Evolutionary conservation across 2,888 invertebrate genomes (phyloP).

Genomic region (Drosophila dives): DNA sequence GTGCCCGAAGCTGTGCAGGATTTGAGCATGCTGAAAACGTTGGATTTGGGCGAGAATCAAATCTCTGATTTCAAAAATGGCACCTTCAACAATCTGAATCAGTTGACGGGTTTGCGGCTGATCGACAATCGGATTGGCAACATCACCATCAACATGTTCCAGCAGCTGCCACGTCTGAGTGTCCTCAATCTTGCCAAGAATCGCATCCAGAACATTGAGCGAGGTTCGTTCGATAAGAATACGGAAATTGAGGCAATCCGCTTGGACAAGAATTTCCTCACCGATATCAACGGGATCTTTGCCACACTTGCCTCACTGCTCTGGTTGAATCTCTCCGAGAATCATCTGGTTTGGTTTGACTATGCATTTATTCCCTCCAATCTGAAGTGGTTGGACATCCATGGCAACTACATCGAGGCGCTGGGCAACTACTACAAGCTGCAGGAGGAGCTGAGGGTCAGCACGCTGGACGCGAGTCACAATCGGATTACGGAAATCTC

Average conservation of each 20-base stretch:
- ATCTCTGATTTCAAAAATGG: conserved; percentile 93
- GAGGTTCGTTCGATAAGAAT: conserved; percentile 93
- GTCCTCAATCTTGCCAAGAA: conserved; percentile 95
- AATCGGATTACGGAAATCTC: conserved; percentile 93
- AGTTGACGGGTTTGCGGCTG: conserved; percentile 93
- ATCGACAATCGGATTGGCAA: conserved; percentile 96
- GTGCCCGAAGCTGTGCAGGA: conserved; percentile 94
- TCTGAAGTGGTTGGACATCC: conserved; percentile 95
- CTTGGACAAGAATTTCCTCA: conserved; percentile 94
- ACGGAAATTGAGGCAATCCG: conserved; percentile 93
- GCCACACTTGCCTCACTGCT: conserved; percentile 93
- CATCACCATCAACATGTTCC: conserved; percentile 93
- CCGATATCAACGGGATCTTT: conserved; percentile 95
- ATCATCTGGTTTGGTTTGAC: conserved; percentile 96
- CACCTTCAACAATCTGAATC: conserved; percentile 93
- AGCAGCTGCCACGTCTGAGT: conserved; percentile 93
- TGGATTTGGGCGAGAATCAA: conserved; percentile 96
- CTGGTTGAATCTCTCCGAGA: conserved; percentile 95
- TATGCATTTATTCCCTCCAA: conserved; percentile 96
- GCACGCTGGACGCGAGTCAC: conserved; percentile 95
- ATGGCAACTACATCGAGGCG: conserved; percentile 94
- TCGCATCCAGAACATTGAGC: conserved; percentile 93
- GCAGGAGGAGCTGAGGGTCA: conserved; percentile 92
- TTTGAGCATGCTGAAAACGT: conserved; percentile 92
- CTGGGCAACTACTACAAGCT: conserved; percentile 95